phyloP scores from a whole-genome alignment of 2,113 vertebrate species.

The Phaetusa simplex region DNA sequence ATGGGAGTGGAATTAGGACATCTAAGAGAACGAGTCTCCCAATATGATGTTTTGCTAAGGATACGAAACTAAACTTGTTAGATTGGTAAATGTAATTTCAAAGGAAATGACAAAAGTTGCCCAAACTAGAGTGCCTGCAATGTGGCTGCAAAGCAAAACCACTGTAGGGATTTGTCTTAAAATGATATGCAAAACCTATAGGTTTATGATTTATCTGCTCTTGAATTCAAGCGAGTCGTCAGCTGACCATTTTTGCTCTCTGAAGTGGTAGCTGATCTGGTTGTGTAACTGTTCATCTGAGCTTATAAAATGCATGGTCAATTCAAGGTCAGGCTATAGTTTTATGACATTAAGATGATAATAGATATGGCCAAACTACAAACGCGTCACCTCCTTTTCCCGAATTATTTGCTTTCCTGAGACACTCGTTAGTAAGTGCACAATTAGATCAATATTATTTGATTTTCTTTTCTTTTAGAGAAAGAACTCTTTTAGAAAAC shows the following conservation, averaged over 20 bases:
- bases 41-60: not conserved
- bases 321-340: not conserved
- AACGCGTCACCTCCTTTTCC: not conserved
- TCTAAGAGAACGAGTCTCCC: not conserved
- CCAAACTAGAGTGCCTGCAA: not conserved
- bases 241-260: not conserved
- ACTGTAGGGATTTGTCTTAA: not conserved
- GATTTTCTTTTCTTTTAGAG: slow-evolving; percentile 5
- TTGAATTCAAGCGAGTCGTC: not conserved
- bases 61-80: not conserved
- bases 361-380: not conserved
- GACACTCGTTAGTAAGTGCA: not conserved
- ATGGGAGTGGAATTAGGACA: not conserved
- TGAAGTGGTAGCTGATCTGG: not conserved
- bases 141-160: not conserved
- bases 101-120: not conserved
- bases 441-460: slow-evolving; percentile 31
- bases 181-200: not conserved
- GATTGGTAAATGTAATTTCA: not conserved
- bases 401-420: not conserved
- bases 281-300: not conserved
- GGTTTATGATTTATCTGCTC: not conserved
- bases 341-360: slow-evolving; percentile 17
- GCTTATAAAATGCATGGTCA: not conserved
- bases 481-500: not conserved